Base-by-base conservation (phyloP, 64 coral and sea anemone species). In the Pachyseris speciosa region DNA sequence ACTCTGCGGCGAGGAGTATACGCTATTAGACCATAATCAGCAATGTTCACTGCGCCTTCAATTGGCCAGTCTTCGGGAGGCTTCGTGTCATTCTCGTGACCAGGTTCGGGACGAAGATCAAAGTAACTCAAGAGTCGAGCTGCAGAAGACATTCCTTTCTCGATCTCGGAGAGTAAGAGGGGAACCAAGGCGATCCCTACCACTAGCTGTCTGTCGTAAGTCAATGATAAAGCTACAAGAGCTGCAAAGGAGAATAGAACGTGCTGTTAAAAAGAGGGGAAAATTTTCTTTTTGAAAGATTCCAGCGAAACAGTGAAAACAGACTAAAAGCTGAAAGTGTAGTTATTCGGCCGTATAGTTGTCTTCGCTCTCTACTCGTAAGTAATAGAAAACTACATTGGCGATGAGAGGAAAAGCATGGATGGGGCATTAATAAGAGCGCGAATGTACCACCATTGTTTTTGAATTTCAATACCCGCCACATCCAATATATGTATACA, bases 51-150 rank as follows among this genome's bases (percentile, higher is more conserved):
- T 3, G 48, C n/a, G 27, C 74, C 74, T 34, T 53, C 7, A 13
- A 28, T 53, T 47, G 74, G 74, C 74, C 74, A 78, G 30, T 55
- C 47, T 78, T 78, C 74, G 74, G 45, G 74, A 4, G 43, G 45
- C 15, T 78, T 78, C 28, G 74, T 53, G 26, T 57, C 49, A 57
- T 57, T 79, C 4, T 57, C 48, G 75, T 79, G 37, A 57, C 75
- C 29, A 29, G 29, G 16, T 51, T 79, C 75, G 49, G 75, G 50
- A 19, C 29, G 75, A 15, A 79, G 2, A 9, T 79, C 75, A 32
- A 36, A 55, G 75, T 37, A 79, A 57, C 17, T 79, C 30, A 79
- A 36, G 47, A 79, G 50, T 57, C 29, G 47, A 1, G 30, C 29
- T 9, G 30, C 45, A 7, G 75, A 55, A 20, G 48, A 11, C 50